A percentile compares a stretch with the other conserved stretches of the same genome.
Conservation (phyloP, 1,140 invertebrate species). For the Ceratina japonica region DNA sequence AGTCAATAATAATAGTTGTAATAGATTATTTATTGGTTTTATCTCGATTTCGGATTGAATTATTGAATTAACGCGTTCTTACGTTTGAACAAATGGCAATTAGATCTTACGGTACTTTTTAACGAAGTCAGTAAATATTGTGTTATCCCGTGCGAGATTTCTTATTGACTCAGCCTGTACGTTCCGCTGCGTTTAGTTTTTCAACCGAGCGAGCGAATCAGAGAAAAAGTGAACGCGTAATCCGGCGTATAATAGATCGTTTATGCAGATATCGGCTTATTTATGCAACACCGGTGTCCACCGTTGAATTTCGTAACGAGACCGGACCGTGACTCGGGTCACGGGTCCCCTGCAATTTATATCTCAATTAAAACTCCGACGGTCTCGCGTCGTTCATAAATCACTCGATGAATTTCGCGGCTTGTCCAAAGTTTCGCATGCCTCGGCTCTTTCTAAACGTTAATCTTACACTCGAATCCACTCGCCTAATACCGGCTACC, state of each 20-base stretch:
- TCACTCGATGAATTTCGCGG: slow-evolving; percentile 5
- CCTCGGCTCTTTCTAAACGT: too few relatives aligned
- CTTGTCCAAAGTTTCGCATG: slow-evolving; percentile 1
- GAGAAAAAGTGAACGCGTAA: slow-evolving; percentile 20
- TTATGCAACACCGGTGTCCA: neutral
- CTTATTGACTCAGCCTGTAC: too few relatives aligned
- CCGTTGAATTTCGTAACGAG: slow-evolving; percentile 43
- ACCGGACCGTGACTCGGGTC: slow-evolving; percentile 42
- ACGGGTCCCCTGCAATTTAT: slow-evolving; percentile 41
- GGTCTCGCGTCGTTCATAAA: slow-evolving; percentile 14
- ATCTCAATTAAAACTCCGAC: slow-evolving; percentile 49
- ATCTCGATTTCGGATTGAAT: too few relatives aligned
- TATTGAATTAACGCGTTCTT: too few relatives aligned
- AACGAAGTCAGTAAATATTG: neutral
- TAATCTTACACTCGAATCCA: too few relatives aligned
- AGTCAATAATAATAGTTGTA: too few relatives aligned
- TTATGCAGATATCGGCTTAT: too few relatives aligned
- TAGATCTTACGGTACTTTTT: too few relatives aligned
- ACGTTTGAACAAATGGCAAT: too few relatives aligned
- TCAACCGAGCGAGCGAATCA: neutral
- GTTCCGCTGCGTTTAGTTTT: neutral
- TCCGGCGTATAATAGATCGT: neutral
- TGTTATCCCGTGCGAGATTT: neutral
- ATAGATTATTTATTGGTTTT: too few relatives aligned
- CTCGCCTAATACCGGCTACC: neutral